Percentiles rank a stretch among this genome's conserved stretches.
Evolutionary conservation across 2,797 vertebrate genomes (phyloP).

Genomic region (Eospalax fontanierii): DNA sequence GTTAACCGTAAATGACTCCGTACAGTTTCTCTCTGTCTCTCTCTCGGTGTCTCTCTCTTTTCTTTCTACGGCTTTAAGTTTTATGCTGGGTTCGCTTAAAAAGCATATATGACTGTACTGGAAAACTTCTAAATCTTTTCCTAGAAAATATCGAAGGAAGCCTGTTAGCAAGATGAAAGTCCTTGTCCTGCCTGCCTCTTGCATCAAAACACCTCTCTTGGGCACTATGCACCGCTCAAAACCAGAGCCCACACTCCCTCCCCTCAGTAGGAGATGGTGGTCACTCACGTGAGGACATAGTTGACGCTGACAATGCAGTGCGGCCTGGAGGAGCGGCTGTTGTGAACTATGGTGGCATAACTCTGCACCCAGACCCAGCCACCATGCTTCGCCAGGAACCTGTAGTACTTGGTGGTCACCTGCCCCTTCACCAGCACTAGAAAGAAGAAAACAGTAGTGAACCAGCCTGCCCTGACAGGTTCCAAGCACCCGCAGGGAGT

Average conservation of each 20-base stretch:
- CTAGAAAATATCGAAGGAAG: conserved; percentile 70
- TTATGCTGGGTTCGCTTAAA: conserved; percentile 86
- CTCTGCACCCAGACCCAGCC: conserved; percentile 99
- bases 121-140: conserved; percentile 87
- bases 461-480: not conserved
- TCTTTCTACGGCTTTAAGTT: conserved; percentile 85
- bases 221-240: not conserved
- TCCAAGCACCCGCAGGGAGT: not conserved
- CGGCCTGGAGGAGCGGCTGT: conserved; percentile 97
- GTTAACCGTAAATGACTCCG: conserved; percentile 90
- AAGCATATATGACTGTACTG: conserved; percentile 76
- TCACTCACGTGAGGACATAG: conserved; percentile 98
- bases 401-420: conserved; percentile 98
- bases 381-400: conserved; percentile 97
- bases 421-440: conserved; percentile 98
- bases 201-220: not conserved
- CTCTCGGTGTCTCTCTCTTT: not conserved
- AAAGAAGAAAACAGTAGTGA: not conserved
- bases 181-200: not conserved
- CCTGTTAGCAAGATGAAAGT: conserved; percentile 85
- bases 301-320: conserved; percentile 99
- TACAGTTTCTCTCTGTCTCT: conserved; percentile 67
- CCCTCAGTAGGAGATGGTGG: not conserved
- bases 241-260: not conserved
- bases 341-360: conserved; percentile 98